Evolutionary conservation across 2,113 vertebrate genomes (phyloP), one percentile per base, ranked within the genome.

Genomic region (Dissostichus mawsoni): DNA sequence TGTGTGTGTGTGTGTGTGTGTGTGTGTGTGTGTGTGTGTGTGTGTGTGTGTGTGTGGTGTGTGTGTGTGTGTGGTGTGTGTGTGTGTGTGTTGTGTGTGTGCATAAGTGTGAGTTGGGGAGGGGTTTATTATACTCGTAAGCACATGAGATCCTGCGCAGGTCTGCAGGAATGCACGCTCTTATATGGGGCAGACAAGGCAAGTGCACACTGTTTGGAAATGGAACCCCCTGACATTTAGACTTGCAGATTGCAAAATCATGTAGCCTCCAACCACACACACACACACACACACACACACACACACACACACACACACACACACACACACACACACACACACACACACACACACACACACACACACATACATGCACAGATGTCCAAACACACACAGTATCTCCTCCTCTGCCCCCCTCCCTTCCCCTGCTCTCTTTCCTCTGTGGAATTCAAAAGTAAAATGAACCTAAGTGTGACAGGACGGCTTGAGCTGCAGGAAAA

Each of bases 381-480:
- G 69, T 79, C 71, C 66, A 74, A 69, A 57, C 70, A 76, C 76
- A 76, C 75, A 85, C 52, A 69, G 33, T 82, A 63, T 77, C 59
- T 72, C 36, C 69, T 64, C 62, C 69, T 71, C 67, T 55, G 8
- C 33, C 33, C 29, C 41, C 36, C 29, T 25, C 45, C 1, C n/a
- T 20, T 33, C 72, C 72, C 36, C 57, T 75, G 41, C 68, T 65
- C 50, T 77, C 58, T 78, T 77, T 73, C 59, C 82, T 85, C 75
- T 66, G 55, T 80, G 83, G 85, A 85, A 87, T 90, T 89, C 74
- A 83, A 83, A 80, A 83, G 82, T 83, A 87, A 91, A 91, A 87
- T 82, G 84, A 91, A 87, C 72, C 78, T 65, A 83, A 90, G 88
- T 92, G 88, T 83, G 87, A 89, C 85, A 87, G 79, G 84, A 89